These are phyloP conservation scores for Lepidurus packardi DNA, from an alignment of 1,140 invertebrate species.

Conservation along the genomic window DNA sequence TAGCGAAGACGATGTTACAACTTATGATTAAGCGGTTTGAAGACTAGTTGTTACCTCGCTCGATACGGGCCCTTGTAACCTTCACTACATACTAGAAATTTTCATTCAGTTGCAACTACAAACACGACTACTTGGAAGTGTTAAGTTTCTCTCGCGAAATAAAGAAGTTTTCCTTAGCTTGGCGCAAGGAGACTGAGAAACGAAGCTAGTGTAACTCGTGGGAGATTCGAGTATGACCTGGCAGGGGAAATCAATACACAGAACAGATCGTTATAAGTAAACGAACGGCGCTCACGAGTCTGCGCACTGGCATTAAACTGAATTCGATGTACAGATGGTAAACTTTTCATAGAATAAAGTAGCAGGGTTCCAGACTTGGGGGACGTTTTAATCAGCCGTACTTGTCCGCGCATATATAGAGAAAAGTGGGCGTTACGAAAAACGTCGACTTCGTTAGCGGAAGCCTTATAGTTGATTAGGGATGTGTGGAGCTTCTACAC, in stretches of 20 bases:
- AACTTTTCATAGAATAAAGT: too few species aligned
- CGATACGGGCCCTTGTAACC: neutral
- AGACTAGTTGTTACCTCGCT: neutral
- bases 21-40: neutral
- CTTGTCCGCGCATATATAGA: neutral
- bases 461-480: neutral
- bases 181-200: neutral
- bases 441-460: neutral
- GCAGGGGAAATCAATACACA: neutral
- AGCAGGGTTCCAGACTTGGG: neutral
- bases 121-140: neutral
- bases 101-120: neutral
- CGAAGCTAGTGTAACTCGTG: neutral
- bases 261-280: neutral
- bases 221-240: conserved; percentile 1
- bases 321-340: neutral
- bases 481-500: neutral
- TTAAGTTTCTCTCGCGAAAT: neutral
- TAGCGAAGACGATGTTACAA: neutral
- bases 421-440: neutral
- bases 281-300: neutral
- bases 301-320: neutral
- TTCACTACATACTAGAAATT: conserved; percentile 6
- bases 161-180: neutral
- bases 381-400: neutral